Percentiles rank a stretch among this genome's conserved stretches.
These are phyloP conservation scores for Pollachius pollachius DNA, from an alignment of 2,113 vertebrate genomes.

Conservation along the genomic window DNA sequence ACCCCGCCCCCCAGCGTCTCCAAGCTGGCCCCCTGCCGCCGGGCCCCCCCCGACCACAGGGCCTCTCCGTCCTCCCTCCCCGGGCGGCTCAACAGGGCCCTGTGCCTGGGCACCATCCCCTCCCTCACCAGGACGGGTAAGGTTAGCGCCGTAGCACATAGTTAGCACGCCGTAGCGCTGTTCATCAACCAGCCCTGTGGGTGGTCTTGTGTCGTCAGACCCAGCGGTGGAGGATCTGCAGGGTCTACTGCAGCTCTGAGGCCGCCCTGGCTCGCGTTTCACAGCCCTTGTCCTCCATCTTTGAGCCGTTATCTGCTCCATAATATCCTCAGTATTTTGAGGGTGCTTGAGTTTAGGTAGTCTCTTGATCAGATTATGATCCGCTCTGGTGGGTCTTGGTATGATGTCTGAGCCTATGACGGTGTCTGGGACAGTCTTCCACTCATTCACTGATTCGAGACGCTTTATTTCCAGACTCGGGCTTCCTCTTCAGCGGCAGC, in stretches of 20 bases:
- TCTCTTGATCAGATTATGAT: no score
- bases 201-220: no score
- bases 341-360: no score
- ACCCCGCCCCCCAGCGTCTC: constrained; percentile 83
- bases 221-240: no score
- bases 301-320: not conserved
- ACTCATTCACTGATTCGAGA: no score
- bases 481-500: constrained; percentile 95
- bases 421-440: no score
- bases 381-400: no score
- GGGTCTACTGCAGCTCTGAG: no score
- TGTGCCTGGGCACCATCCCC: constrained; percentile 89
- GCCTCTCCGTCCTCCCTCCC: constrained; percentile 86
- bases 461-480: constrained; percentile 81
- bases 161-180: not conserved
- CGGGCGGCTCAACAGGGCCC: constrained; percentile 85
- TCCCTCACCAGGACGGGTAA: constrained; percentile 85
- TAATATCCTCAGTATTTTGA: no score
- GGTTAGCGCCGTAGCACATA: not conserved
- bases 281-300: not conserved
- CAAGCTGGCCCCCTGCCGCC: constrained; percentile 79
- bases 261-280: no score
- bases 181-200: no score
- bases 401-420: no score
- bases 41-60: constrained; percentile 74